Conservation (phyloP, 2,888 invertebrate genomes). For the Amaurobius ferox region DNA sequence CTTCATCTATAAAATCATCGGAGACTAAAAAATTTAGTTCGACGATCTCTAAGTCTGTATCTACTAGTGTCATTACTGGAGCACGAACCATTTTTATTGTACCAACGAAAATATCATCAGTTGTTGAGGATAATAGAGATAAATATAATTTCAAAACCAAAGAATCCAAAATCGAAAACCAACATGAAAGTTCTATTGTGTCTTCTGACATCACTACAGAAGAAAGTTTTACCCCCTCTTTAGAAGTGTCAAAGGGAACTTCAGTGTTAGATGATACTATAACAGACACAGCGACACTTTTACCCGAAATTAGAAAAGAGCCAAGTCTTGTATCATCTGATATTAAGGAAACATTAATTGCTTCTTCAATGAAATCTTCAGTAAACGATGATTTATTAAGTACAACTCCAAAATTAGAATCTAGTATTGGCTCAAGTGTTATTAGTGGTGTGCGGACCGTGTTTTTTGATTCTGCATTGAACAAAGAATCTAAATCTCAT, state of each 20-base stretch:
- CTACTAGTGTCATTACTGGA: constrained; percentile 70
- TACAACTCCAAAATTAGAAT: constrained; percentile 38
- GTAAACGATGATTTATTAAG: neutral
- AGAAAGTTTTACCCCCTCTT: neutral
- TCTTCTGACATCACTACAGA: neutral
- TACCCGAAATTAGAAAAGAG: neutral
- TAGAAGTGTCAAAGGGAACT: neutral
- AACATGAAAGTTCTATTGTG: neutral
- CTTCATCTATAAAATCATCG: neutral
- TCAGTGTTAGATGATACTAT: neutral
- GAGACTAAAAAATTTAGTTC: neutral
- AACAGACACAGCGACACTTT: neutral
- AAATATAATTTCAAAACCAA: constrained; percentile 8
- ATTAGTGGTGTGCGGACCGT: constrained; percentile 66
- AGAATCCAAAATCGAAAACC: neutral
- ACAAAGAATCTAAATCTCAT: neutral
- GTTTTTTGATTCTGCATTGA: constrained; percentile 43
- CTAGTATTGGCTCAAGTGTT: constrained; percentile 48
- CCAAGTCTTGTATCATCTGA: neutral
- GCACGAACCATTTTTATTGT: constrained; percentile 69
- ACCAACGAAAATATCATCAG: constrained; percentile 39
- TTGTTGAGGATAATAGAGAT: constrained; percentile 21
- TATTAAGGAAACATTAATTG: constrained; percentile 17
- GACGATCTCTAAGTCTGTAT: constrained; percentile 22
- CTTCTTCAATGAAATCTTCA: constrained; percentile 29